Evolutionary conservation across 1,140 invertebrate genomes (phyloP).

Genomic region (Mamestra configurata): DNA sequence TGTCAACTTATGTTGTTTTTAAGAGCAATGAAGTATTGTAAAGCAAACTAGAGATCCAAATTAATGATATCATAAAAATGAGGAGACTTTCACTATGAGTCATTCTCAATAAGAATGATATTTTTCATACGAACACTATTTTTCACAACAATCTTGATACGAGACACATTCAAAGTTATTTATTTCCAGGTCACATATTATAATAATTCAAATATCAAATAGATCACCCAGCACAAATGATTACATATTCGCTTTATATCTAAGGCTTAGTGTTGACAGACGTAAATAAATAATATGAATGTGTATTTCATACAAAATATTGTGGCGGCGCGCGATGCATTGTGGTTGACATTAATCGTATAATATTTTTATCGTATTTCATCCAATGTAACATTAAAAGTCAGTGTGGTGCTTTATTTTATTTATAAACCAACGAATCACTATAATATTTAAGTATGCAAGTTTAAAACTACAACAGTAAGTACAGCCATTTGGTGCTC

Average conservation of each 20-base stretch:
- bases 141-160: background rate
- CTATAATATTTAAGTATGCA: no score
- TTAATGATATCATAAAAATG: no score
- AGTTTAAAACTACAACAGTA: background rate
- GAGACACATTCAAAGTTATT: background rate
- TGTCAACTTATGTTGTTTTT: no score
- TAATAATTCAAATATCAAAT: background rate
- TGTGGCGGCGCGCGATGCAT: background rate
- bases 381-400: background rate
- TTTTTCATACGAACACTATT: no score
- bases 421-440: no score
- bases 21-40: no score
- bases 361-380: conserved; percentile 4
- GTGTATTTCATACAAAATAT: background rate
- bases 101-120: no score
- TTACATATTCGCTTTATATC: conserved; percentile 9
- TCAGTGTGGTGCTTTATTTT: no score
- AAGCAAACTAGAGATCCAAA: no score
- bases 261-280: conserved; percentile 23
- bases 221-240: background rate
- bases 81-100: no score
- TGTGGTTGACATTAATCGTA: conserved; percentile 18
- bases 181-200: background rate
- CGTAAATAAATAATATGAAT: conserved; percentile 13
- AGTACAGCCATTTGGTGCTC: no score